A percentile compares a stretch with the other conserved stretches of the same genome.
Evolutionary conservation across 1,140 invertebrate species (phyloP).

Genomic region (Drosophila asahinai): DNA sequence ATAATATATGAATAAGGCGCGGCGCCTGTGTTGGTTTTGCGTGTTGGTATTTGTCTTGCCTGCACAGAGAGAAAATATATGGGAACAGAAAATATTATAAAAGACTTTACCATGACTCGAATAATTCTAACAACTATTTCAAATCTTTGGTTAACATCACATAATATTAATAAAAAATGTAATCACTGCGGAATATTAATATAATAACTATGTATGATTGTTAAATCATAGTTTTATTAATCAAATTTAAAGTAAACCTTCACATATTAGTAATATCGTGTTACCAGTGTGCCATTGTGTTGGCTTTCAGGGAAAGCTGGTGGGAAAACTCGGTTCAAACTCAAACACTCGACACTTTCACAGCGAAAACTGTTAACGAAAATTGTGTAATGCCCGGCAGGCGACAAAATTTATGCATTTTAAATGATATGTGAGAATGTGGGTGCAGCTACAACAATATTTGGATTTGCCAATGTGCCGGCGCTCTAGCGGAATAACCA

Average conservation of each 20-base stretch:
- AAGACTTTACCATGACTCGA: background rate
- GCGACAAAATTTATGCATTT: conserved; percentile 71
- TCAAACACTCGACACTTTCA: conserved; percentile 74
- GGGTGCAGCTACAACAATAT: conserved; percentile 38
- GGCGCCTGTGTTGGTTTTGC: conserved; percentile 10
- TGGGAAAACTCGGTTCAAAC: conserved; percentile 51
- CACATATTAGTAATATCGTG: too few relatives aligned
- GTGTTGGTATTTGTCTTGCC: conserved; percentile 62
- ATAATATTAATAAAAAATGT: too few relatives aligned
- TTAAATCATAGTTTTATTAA: too few relatives aligned
- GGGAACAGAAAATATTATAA: fast-evolving
- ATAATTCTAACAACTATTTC: too few relatives aligned
- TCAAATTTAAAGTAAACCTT: too few relatives aligned
- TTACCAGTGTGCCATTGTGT: background rate
- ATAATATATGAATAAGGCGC: conserved; percentile 71
- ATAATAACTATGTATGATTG: too few relatives aligned
- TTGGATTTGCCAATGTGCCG: conserved; percentile 48
- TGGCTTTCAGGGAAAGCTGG: conserved; percentile 6
- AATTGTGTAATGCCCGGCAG: conserved; percentile 66
- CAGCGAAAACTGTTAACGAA: conserved; percentile 75
- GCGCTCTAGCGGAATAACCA: conserved; percentile 39
- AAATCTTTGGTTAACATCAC: too few relatives aligned
- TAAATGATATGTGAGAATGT: conserved; percentile 68
- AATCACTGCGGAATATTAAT: too few relatives aligned
- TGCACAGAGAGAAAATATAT: background rate